Conservation (phyloP, 1,140 invertebrate species). For the Brevipalpus yothersi region DNA sequence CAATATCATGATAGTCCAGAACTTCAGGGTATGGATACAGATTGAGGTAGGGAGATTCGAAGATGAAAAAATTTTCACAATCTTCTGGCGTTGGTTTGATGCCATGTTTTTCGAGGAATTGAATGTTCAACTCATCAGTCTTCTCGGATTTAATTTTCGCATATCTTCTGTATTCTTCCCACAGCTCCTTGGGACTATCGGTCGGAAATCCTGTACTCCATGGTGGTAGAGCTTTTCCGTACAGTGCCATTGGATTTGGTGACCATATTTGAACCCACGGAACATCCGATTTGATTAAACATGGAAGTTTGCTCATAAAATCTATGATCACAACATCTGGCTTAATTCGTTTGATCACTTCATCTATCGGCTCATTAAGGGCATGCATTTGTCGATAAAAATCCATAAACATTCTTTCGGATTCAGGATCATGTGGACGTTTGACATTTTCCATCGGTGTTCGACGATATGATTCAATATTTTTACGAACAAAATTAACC, state of each 20-base stretch:
- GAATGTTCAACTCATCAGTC: not conserved
- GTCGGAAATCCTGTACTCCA: not conserved
- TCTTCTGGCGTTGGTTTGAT: not conserved
- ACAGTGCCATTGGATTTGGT: not conserved
- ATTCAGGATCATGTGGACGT: not conserved
- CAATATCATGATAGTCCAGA: conserved; percentile 6
- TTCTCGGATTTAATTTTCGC: not conserved
- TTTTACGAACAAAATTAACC: too few relatives aligned
- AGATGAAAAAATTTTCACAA: not conserved
- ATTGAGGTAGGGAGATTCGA: conserved; percentile 7
- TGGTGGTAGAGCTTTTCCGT: not conserved
- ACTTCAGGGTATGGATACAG: conserved; percentile 8
- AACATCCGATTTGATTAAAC: not conserved
- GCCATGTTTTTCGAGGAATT: not conserved
- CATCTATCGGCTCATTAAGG: not conserved
- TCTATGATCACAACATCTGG: not conserved
- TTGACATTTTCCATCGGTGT: not conserved
- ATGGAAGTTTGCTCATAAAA: not conserved
- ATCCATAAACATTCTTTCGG: not conserved
- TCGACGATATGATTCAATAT: too few relatives aligned
- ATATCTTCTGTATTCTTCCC: not conserved
- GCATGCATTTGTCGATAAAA: not conserved
- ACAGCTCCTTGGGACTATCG: not conserved
- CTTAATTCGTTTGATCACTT: not conserved
- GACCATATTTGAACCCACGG: conserved; percentile 1